Conservation (phyloP, 2,113 vertebrate species). For the Pygoscelis antarcticus region DNA sequence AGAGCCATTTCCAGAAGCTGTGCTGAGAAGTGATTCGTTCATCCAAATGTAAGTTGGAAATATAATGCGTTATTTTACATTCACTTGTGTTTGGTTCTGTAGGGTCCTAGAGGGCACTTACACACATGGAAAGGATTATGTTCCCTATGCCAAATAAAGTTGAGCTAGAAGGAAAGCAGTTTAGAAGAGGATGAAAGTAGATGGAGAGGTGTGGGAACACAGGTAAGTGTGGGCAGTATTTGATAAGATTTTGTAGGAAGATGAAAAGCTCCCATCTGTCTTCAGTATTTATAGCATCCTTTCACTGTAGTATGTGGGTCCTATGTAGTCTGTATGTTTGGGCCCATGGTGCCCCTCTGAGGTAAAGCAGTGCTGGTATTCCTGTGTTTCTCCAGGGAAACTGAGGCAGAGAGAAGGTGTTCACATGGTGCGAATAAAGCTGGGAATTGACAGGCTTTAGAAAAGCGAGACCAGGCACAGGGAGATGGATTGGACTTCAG, state of each 20-base stretch:
- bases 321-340: neutral
- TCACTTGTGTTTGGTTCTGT: neutral
- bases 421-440: neutral
- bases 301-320: neutral
- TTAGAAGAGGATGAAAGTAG: neutral
- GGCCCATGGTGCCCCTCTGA: neutral
- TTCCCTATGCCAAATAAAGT: neutral
- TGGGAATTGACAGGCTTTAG: neutral
- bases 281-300: neutral
- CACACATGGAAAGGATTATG: neutral
- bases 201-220: neutral
- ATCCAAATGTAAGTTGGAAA: neutral
- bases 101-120: neutral
- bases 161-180: neutral
- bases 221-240: neutral
- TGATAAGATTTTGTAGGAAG: neutral
- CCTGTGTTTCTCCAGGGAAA: neutral
- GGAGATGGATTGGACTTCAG: neutral
- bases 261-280: neutral
- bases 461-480: neutral
- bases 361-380: neutral
- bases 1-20: neutral
- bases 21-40: neutral
- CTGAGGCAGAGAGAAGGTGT: neutral
- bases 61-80: neutral